Evolutionary conservation across 2,888 invertebrate species (phyloP).

Genomic region (Ischnura elegans): DNA sequence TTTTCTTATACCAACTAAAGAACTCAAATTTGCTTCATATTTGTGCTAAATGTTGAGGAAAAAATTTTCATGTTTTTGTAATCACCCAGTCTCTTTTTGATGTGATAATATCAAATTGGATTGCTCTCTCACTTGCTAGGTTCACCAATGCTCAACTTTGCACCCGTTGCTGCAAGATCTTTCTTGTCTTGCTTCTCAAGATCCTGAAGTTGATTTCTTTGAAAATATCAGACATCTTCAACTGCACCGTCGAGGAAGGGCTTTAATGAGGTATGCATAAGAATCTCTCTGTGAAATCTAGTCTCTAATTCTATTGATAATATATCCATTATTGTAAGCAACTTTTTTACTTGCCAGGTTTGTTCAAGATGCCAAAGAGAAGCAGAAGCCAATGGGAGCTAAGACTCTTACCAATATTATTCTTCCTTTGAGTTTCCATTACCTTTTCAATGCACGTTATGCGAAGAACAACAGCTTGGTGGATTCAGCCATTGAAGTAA

Average conservation of each 20-base stretch:
- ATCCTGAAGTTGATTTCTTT: slow-evolving; percentile 95
- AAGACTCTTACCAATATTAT: slow-evolving; percentile 91
- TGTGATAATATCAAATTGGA: not conserved
- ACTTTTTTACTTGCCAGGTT: slow-evolving; percentile 77
- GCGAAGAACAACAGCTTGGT: slow-evolving; percentile 88
- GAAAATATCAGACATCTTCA: slow-evolving; percentile 95
- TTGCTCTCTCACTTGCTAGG: slow-evolving; percentile 73
- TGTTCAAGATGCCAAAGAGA: slow-evolving; percentile 83
- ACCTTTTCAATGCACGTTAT: slow-evolving; percentile 88
- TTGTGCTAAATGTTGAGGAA: too few relatives aligned
- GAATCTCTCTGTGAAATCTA: too few relatives aligned
- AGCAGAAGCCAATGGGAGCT: slow-evolving; percentile 82
- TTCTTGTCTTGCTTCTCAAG: slow-evolving; percentile 84
- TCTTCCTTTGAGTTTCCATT: slow-evolving; percentile 90
- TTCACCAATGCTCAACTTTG: slow-evolving; percentile 85
- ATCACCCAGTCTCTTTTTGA: not conserved
- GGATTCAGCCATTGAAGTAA: slow-evolving; percentile 89
- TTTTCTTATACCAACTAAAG: too few relatives aligned
- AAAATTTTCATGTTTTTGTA: too few relatives aligned
- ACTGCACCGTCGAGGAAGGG: slow-evolving; percentile 91
- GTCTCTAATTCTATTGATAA: too few relatives aligned
- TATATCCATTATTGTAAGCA: slow-evolving; percentile 42
- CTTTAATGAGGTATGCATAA: slow-evolving; percentile 83
- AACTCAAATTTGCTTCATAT: too few relatives aligned
- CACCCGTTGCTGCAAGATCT: slow-evolving; percentile 86